A percentile compares a stretch with the other conserved stretches of the same genome.
Evolutionary conservation across 1,140 invertebrate genomes (phyloP).

Genomic region (Hylyphantes graminicola): DNA sequence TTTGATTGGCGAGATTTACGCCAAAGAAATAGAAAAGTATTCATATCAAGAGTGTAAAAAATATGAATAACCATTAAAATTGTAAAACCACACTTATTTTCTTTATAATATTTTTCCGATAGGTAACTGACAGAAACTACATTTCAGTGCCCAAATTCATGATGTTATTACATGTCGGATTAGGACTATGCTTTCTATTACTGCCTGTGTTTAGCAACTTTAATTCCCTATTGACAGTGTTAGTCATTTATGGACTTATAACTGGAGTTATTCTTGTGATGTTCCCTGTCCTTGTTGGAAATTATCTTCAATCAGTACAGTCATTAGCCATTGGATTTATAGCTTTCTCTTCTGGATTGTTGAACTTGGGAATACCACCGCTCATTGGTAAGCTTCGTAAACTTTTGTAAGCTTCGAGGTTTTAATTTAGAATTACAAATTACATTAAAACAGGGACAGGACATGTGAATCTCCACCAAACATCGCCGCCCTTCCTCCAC

Average conservation of each 20-base stretch:
- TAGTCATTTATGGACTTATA: constrained; percentile 13
- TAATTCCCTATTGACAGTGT: constrained; percentile 1
- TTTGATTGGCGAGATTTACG: too few species aligned
- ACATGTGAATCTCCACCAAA: too few species aligned
- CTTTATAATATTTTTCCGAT: too few species aligned
- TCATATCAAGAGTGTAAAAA: too few species aligned
- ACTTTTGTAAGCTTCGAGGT: too few species aligned
- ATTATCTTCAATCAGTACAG: constrained; percentile 38
- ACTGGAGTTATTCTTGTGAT: constrained; percentile 35
- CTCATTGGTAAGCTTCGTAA: constrained; percentile 29
- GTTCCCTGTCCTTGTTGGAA: constrained; percentile 35
- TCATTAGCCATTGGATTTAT: constrained; percentile 44
- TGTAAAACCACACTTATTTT: too few species aligned
- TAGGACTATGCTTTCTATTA: constrained; percentile 26
- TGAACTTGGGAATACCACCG: constrained; percentile 19
- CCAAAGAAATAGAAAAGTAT: too few species aligned
- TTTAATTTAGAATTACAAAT: too few species aligned
- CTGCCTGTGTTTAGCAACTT: constrained; percentile 14
- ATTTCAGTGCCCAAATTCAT: constrained; percentile 33
- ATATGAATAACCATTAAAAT: too few species aligned
- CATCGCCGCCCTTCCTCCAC: too few species aligned
- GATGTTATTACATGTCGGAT: constrained; percentile 31
- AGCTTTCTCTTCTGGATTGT: constrained; percentile 15
- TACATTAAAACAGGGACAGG: too few species aligned
- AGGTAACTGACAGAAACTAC: constrained; percentile 25